Conservation (phyloP, 2,888 invertebrate species). For the Plebejus anna region DNA sequence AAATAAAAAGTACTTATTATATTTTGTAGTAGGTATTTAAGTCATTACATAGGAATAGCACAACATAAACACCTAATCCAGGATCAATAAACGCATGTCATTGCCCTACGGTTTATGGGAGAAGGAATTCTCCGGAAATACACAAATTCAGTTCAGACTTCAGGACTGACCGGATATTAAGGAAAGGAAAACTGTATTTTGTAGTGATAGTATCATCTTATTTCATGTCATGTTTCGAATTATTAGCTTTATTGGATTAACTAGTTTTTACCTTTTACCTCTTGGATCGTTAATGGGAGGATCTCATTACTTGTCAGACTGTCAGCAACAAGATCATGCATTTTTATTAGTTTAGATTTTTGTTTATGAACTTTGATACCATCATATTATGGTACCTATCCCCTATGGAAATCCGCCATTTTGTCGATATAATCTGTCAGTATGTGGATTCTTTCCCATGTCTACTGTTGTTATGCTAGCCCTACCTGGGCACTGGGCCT, state of each 20-base stretch:
- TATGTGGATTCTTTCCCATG: too few relatives aligned
- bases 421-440: too few relatives aligned
- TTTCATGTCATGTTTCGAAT: neutral
- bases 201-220: neutral
- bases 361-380: too few relatives aligned
- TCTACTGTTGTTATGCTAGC: too few relatives aligned
- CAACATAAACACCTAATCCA: slow-evolving; percentile 35
- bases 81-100: slow-evolving; percentile 44
- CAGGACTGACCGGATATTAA: slow-evolving; percentile 12
- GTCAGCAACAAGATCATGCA: too few relatives aligned
- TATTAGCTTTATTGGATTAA: neutral
- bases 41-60: neutral
- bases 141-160: slow-evolving; percentile 6
- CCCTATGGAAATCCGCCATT: too few relatives aligned
- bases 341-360: too few relatives aligned
- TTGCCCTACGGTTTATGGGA: neutral
- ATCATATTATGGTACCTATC: too few relatives aligned
- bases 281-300: too few relatives aligned
- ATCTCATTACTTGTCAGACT: too few relatives aligned
- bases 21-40: neutral
- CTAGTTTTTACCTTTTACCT: neutral
- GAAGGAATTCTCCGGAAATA: slow-evolving; percentile 4
- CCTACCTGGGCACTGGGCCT: too few relatives aligned
- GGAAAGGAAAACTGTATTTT: neutral
- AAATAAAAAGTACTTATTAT: too few relatives aligned